Evolutionary conservation across 2,113 vertebrate species (phyloP), one percentile per base, ranked within the genome.

Genomic region (Apus apus): DNA sequence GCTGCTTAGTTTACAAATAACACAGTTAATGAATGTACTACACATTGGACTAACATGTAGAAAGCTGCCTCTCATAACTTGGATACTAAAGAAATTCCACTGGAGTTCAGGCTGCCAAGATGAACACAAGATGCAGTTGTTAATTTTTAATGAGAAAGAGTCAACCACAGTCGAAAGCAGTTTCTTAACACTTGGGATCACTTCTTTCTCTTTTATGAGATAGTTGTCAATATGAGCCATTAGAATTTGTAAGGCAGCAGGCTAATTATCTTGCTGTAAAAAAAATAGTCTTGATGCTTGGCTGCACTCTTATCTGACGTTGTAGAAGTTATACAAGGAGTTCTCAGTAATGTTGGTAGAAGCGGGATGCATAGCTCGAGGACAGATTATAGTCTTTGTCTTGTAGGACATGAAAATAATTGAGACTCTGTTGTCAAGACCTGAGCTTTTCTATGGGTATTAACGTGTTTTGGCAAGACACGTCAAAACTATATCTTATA

Each of bases 351-450:
- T 53, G 43, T 64, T 88, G 14, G 46, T 86, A 72, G 62, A 84
- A 96, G 65, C 38, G 65, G 70, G 34, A 68, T 76, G 26, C 58
- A 67, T 94, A 87, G 95, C 92, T 96, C 6, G 25, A 85, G 95
- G 95, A 90, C 80, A 95, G 88, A 96, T 95, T 93, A 93, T 15
- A 83, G 76, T 67, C 85, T 88, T 91, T 32, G 3, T 95, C 74
- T 95, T 93, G 53, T 83, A 89, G 50, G 70, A 92, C 53, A 67
- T 25, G 40, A 74, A 94, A 96, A 96, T 90, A 96, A 92, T 94
- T 96, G 92, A 97, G 71, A 61, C 57, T 92, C 15, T 74, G 8
- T 86, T 96, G 94, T 93, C 94, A 97, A 85, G 80, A 85, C 40
- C 36, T 79, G 34, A 91, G 51, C 7, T 76, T 53, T 93, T 81